Conservation (phyloP, 2,888 invertebrate genomes). For the Oxystoma pomonae region DNA sequence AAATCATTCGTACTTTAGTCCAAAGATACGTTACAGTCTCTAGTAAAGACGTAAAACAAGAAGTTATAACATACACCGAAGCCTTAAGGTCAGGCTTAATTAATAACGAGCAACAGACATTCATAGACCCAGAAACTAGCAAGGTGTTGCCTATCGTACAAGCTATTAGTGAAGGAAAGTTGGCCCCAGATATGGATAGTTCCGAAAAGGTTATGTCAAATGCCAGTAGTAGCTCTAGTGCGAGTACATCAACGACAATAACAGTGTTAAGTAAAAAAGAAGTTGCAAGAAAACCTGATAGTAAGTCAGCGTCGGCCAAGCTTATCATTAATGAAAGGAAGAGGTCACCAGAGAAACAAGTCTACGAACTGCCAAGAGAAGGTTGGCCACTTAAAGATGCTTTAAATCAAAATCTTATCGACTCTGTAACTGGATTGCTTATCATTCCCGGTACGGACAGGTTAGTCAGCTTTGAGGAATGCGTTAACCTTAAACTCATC, state of each 20-base stretch:
- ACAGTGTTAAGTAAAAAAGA: slow-evolving; percentile 31
- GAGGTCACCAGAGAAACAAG: slow-evolving; percentile 58
- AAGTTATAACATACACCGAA: slow-evolving; percentile 70
- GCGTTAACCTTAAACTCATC: slow-evolving; percentile 79
- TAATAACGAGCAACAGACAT: slow-evolving; percentile 72
- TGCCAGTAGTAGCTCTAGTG: slow-evolving; percentile 28
- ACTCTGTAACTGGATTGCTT: slow-evolving; percentile 79
- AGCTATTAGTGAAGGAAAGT: slow-evolving; percentile 69
- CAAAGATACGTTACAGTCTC: slow-evolving; percentile 77
- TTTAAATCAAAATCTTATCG: slow-evolving; percentile 75
- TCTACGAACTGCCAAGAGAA: slow-evolving; percentile 74
- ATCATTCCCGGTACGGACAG: slow-evolving; percentile 84
- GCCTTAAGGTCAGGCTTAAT: slow-evolving; percentile 75
- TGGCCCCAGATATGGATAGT: slow-evolving; percentile 56
- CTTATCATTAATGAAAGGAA: slow-evolving; percentile 48
- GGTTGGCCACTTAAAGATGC: slow-evolving; percentile 84
- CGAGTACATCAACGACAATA: slow-evolving; percentile 32
- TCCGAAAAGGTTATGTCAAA: slow-evolving; percentile 34
- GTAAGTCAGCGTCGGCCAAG: slow-evolving; percentile 43
- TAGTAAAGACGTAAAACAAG: slow-evolving; percentile 56
- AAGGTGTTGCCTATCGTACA: slow-evolving; percentile 70
- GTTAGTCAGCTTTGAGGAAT: slow-evolving; percentile 80
- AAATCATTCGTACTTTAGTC: slow-evolving; percentile 81
- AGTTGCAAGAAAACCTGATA: slow-evolving; percentile 19
- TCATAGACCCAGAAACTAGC: slow-evolving; percentile 71